Conservation (phyloP, 1,140 invertebrate genomes). For the Neocloeon triangulifer region DNA sequence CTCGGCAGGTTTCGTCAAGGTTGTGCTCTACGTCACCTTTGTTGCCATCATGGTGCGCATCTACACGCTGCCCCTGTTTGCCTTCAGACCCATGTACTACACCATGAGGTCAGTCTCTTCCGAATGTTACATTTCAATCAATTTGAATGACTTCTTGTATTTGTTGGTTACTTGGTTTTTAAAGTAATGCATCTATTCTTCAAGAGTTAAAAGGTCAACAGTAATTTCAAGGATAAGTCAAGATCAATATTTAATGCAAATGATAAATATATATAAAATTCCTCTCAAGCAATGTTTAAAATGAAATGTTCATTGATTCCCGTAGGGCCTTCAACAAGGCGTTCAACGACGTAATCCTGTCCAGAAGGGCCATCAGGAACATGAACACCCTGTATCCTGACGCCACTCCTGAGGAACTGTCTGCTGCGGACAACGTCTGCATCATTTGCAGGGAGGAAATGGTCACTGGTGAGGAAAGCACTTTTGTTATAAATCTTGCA, state of each 20-base stretch:
- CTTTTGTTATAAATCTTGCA: too few relatives aligned
- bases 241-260: neutral
- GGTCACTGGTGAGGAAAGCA: conserved; percentile 32
- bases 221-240: conserved; percentile 1
- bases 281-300: neutral
- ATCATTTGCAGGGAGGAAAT: conserved; percentile 97
- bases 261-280: neutral
- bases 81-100: conserved; percentile 96
- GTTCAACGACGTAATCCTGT: conserved; percentile 92
- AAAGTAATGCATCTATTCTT: too few relatives aligned
- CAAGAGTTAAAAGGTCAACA: too few relatives aligned
- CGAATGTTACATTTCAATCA: neutral
- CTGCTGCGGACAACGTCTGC: conserved; percentile 91
- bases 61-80: conserved; percentile 94
- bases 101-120: conserved; percentile 49
- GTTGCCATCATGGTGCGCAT: conserved; percentile 93
- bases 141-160: too few relatives aligned
- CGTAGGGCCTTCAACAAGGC: conserved; percentile 93
- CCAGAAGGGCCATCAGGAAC: conserved; percentile 84
- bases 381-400: conserved; percentile 98
- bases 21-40: conserved; percentile 82
- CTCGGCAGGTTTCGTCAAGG: conserved; percentile 44
- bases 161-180: too few relatives aligned
- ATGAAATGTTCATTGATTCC: conserved; percentile 7
- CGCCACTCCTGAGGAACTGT: conserved; percentile 80